Conservation (phyloP, 2,797 vertebrate species). For the Myripristis jacobus region DNA sequence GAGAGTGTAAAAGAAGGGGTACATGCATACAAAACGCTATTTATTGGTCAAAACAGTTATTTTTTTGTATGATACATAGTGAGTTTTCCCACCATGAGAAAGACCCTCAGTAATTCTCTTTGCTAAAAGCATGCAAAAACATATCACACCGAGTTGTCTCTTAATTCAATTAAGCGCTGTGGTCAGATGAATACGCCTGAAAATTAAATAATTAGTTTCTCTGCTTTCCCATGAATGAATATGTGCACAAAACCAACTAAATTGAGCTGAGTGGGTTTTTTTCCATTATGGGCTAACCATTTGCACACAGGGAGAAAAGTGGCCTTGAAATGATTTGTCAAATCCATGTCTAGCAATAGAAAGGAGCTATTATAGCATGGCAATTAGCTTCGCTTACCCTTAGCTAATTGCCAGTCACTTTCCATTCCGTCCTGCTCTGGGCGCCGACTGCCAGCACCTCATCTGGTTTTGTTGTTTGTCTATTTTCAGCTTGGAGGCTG, state of each 20-base stretch:
- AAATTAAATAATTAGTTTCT: conserved; percentile 13
- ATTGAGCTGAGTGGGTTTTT: neutral
- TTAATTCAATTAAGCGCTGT: conserved; percentile 17
- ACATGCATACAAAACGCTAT: neutral
- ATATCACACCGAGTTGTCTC: conserved; percentile 1
- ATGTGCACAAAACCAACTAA: neutral
- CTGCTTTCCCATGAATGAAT: conserved; percentile 29
- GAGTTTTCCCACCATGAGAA: neutral
- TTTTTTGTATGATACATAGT: neutral
- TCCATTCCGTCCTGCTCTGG: conserved; percentile 55
- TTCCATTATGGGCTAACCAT: conserved; percentile 14
- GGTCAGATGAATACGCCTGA: conserved; percentile 9
- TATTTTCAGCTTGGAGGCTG: conserved; percentile 21
- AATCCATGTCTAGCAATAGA: conserved; percentile 47
- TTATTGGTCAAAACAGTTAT: neutral
- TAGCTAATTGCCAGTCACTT: conserved; percentile 48
- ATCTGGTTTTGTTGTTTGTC: conserved; percentile 49
- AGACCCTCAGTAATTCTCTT: neutral
- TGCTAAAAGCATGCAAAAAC: neutral
- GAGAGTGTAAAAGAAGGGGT: neutral
- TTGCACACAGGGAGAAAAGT: conserved; percentile 36
- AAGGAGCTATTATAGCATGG: conserved; percentile 31
- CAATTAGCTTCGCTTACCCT: conserved; percentile 41
- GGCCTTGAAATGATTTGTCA: conserved; percentile 42
- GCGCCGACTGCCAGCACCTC: conserved; percentile 25